Conservation (phyloP, 2,888 invertebrate genomes). For the Microctonus brassicae region DNA sequence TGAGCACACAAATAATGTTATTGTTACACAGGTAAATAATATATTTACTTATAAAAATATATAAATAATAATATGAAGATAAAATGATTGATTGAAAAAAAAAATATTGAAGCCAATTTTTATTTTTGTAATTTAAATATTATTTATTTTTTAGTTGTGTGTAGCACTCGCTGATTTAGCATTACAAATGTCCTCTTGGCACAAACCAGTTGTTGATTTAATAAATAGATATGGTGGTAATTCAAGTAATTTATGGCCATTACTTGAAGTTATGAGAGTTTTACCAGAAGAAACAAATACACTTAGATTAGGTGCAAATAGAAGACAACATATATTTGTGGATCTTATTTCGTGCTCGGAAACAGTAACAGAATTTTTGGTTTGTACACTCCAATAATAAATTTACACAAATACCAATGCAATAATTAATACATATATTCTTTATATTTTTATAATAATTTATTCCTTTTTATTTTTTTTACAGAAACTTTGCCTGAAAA, state of each 20-base stretch:
- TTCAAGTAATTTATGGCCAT: constrained; percentile 80
- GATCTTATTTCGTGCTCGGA: constrained; percentile 84
- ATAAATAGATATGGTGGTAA: constrained; percentile 80
- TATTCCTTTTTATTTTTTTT: constrained; percentile 50
- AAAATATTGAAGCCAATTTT: neutral
- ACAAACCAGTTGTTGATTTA: constrained; percentile 87
- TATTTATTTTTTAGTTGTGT: constrained; percentile 75
- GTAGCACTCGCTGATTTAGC: constrained; percentile 94
- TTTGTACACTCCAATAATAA: constrained; percentile 56
- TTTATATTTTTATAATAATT: constrained; percentile 19
- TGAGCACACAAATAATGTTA: constrained; percentile 83
- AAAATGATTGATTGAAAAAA: neutral
- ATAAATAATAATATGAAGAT: constrained; percentile 15
- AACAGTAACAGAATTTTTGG: constrained; percentile 83
- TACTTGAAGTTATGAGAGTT: constrained; percentile 92
- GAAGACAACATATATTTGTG: constrained; percentile 85
- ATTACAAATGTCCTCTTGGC: constrained; percentile 94
- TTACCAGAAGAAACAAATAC: constrained; percentile 96
- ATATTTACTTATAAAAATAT: too few species aligned
- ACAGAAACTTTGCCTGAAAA: constrained; percentile 80
- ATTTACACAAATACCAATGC: neutral
- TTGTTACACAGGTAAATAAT: constrained; percentile 81
- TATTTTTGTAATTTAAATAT: neutral
- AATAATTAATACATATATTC: too few species aligned
- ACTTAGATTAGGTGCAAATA: constrained; percentile 84